Base-by-base conservation (phyloP, 2,888 invertebrate species). In the Taenaris catops region DNA sequence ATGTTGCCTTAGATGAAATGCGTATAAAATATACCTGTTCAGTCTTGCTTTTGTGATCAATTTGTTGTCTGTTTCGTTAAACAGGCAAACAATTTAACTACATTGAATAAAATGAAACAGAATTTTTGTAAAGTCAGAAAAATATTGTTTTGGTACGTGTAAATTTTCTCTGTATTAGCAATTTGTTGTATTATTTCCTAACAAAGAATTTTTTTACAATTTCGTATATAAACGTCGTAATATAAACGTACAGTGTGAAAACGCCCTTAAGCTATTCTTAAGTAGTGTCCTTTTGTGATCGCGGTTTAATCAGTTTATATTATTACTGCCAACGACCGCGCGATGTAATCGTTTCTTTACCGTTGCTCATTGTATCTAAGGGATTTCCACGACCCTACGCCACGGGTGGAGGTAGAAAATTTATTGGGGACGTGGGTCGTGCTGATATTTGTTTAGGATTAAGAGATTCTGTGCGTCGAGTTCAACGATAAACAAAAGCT, bases 281-380 rank as follows among this genome's bases (percentile, higher is more conserved):
- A 19, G 75, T 80, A 78, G 80, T 83, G 81, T 81, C 76, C 81
- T 80, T 81, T 83, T 83, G 81, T 79, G 71, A 76, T 71, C 72
- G 51, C 69, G 62, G 66, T 71, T 73, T 79, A 80, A 83, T 83
- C 80, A 75, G 79, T 81, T 80, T 80, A 78, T 80, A 83, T 83
- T 81, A 80, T 80, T 83, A 83, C 81, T 83, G 70, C 71, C 58
- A 53, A 61, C 63, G 71, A 71, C 62, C 63, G 63, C 48, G 64
- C 73, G 81, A 84, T 84, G 70, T 80, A 73, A 83, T 80, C 79
- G 66, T 68, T 60, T 49, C 54, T 75, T 78, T 78, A 83, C 81
- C 74, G 81, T 83, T 83, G 58, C 69, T 69, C 72, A 74, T 78
- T 81, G 76, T 81, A 67, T 65, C 62, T 61, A 60, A 55, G 61